Conservation (phyloP, 1,140 invertebrate species). For the Cydia strobilella region DNA sequence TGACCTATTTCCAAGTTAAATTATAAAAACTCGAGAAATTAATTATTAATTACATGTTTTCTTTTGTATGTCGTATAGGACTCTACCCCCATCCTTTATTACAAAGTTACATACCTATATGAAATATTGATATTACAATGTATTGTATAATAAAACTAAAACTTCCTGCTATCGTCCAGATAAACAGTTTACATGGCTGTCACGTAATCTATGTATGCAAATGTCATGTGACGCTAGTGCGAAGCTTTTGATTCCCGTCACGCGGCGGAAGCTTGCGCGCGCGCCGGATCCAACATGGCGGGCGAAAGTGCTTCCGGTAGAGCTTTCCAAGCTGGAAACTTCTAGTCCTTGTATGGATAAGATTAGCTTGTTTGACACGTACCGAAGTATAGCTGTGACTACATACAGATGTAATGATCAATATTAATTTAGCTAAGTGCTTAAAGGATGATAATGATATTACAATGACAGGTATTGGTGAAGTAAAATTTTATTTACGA, state of each 20-base stretch:
- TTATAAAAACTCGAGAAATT: too few relatives aligned
- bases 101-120: neutral
- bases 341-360: slow-evolving; percentile 47
- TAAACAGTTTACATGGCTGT: slow-evolving; percentile 61
- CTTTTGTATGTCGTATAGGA: too few relatives aligned
- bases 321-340: slow-evolving; percentile 65
- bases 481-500: too few relatives aligned
- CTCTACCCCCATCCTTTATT: too few relatives aligned
- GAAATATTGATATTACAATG: neutral
- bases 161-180: slow-evolving; percentile 39
- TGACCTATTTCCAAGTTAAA: too few relatives aligned
- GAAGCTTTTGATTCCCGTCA: slow-evolving; percentile 74
- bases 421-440: too few relatives aligned
- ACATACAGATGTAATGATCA: neutral
- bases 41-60: too few relatives aligned
- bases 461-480: too few relatives aligned
- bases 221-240: slow-evolving; percentile 55
- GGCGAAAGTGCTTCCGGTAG: slow-evolving; percentile 77
- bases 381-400: neutral
- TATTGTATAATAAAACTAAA: slow-evolving; percentile 10
- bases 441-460: too few relatives aligned
- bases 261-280: slow-evolving; percentile 73
- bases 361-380: slow-evolving; percentile 13
- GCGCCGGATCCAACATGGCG: slow-evolving; percentile 77
- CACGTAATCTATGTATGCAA: slow-evolving; percentile 73